Conservation (phyloP, 1,140 invertebrate genomes). For the Dufourea novaeangliae region DNA sequence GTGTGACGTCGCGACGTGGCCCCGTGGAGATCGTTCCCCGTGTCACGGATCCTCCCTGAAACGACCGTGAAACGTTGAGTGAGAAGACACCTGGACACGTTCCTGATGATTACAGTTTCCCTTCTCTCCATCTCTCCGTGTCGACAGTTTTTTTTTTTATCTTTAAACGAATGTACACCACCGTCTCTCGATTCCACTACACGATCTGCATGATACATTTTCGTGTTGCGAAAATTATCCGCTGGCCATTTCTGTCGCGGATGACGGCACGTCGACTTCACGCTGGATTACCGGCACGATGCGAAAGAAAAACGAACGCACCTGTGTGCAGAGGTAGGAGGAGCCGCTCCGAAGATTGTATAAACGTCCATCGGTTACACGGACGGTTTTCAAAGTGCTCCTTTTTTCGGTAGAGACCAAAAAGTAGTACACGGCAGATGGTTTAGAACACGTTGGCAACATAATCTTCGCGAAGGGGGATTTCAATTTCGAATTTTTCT, state of each 20-base stretch:
- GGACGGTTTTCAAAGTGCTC: too few relatives aligned
- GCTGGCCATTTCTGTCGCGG: background rate
- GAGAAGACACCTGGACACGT: background rate
- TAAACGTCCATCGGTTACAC: too few relatives aligned
- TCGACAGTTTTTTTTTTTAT: background rate
- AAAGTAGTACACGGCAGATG: too few relatives aligned
- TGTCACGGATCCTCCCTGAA: background rate
- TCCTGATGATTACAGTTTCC: background rate
- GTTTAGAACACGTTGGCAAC: too few relatives aligned
- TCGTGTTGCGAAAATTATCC: slow-evolving; percentile 19
- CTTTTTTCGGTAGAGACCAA: too few relatives aligned
- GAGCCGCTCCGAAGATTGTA: slow-evolving; percentile 2
- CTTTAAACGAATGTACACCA: too few relatives aligned
- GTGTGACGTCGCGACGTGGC: background rate
- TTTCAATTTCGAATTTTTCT: too few relatives aligned
- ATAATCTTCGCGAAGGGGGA: too few relatives aligned
- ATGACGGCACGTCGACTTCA: background rate
- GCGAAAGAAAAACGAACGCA: background rate
- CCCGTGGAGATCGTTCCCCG: background rate
- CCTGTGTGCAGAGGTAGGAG: background rate
- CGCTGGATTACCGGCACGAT: background rate
- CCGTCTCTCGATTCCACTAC: background rate
- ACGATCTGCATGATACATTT: slow-evolving; percentile 3
- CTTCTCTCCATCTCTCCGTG: background rate
- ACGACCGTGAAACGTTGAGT: slow-evolving; percentile 1